Base-by-base conservation (phyloP, 1,140 invertebrate genomes). In the Ceratitis capitata region DNA sequence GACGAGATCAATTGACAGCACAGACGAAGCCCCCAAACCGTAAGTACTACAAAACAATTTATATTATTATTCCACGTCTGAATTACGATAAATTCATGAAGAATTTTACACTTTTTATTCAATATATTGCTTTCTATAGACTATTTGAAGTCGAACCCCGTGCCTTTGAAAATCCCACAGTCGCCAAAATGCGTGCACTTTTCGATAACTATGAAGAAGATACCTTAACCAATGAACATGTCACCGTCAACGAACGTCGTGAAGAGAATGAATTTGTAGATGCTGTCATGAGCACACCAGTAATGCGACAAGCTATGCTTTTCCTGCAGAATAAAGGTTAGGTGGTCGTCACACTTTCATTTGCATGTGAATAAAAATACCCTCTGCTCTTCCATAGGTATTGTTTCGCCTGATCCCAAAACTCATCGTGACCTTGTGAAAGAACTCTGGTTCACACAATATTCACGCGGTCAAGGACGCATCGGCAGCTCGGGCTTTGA, bases 401-500 rank as follows among this genome's bases (percentile, higher is more conserved):
- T 93, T 86, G 92, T 95, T 2, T 91, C 93, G 14, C 93, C 93
- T 51, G 94, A 95, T 91, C 94, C 94, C 2, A 94, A 93, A 87
- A 93, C 94, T 85, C 96, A 97, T 89, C 94, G 95, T 86, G 94
- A 96, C 88, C 93, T 95, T 3, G 91, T 98, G 19, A 94, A 96
- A 87, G 93, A 94, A 86, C 92, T 97, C 82, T 97, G 96, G 96
- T 97, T 97, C 89, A 95, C 94, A 5, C 92, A 97, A 86, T 98
- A 97, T 89, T 95, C 96, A 1, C 93, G 97, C 85, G 95, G 96
- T 0, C 93, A 94, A 87, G 95, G 95, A 23, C 95, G 94, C 89
- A 94, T 96, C 10, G 95, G 96, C 26, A 97, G 96, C 87, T 96
- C 95, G 35, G 97, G 96, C 1, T 97, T 98, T 89, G 97, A 98